Conservation (phyloP, 2,113 vertebrate species). For the Symphodus melops region DNA sequence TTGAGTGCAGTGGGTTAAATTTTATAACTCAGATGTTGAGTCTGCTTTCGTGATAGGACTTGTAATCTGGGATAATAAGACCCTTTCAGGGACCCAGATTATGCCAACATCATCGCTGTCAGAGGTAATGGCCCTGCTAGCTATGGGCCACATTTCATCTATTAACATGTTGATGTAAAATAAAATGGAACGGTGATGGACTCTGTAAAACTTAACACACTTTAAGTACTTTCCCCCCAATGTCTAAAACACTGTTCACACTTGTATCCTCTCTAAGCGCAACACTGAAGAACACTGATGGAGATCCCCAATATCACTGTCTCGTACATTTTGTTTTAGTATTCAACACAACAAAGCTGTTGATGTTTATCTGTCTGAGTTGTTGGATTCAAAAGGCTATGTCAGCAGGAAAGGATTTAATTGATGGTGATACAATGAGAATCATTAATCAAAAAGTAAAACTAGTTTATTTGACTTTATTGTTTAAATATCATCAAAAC, state of each 20-base stretch:
- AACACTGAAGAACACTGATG: neutral
- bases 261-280: neutral
- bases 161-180: neutral
- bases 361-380: no score
- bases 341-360: no score
- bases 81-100: slow-evolving; percentile 65
- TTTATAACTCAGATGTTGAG: slow-evolving; percentile 55
- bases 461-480: no score
- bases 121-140: slow-evolving; percentile 32
- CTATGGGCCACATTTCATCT: neutral
- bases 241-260: neutral
- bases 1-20: slow-evolving; percentile 42
- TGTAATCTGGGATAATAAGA: slow-evolving; percentile 79
- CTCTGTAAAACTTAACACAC: neutral
- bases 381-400: no score
- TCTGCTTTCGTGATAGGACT: slow-evolving; percentile 51
- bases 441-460: no score
- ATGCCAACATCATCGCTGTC: slow-evolving; percentile 47
- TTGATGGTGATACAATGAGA: no score
- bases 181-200: no score
- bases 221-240: neutral
- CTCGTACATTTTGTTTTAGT: no score
- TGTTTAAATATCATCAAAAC: no score
- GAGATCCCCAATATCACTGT: no score
- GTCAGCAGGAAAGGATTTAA: no score